Conservation (phyloP, 1,140 invertebrate species). For the Pseudachorutes palmiensis region DNA sequence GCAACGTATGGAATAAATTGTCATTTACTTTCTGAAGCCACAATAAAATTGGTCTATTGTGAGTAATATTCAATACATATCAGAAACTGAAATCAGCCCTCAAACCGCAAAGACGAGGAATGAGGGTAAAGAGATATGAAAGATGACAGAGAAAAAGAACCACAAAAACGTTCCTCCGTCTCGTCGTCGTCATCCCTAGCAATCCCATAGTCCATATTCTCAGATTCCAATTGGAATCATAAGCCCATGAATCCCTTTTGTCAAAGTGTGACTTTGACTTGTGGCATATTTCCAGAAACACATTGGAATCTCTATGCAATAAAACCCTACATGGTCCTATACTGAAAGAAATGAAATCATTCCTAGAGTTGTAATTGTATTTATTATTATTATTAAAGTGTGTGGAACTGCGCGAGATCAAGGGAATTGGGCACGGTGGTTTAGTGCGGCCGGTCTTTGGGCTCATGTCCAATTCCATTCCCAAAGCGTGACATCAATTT, state of each 20-base stretch:
- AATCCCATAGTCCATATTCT: neutral
- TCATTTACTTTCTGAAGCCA: neutral
- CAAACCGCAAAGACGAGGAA: neutral
- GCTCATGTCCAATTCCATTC: conserved; percentile 7
- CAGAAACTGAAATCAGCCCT: neutral
- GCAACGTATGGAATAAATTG: neutral
- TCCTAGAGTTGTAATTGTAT: neutral
- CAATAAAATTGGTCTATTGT: neutral
- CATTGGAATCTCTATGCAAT: no score
- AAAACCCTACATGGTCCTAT: no score
- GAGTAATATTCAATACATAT: neutral
- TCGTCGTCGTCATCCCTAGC: neutral
- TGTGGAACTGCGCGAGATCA: neutral
- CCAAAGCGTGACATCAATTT: conserved; percentile 12
- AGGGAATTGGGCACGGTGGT: conserved; percentile 1
- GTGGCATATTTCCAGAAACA: no score
- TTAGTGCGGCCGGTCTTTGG: neutral
- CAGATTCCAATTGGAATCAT: neutral
- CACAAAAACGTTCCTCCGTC: neutral
- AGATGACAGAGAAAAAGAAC: neutral
- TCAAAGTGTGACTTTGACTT: no score
- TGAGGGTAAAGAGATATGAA: neutral
- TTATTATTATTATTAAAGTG: neutral
- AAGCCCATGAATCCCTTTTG: neutral
- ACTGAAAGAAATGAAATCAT: no score